Percentiles rank a stretch among this genome's conserved stretches.
Evolutionary conservation across 1,140 invertebrate species (phyloP).

Genomic region (Camponotus vicinus): DNA sequence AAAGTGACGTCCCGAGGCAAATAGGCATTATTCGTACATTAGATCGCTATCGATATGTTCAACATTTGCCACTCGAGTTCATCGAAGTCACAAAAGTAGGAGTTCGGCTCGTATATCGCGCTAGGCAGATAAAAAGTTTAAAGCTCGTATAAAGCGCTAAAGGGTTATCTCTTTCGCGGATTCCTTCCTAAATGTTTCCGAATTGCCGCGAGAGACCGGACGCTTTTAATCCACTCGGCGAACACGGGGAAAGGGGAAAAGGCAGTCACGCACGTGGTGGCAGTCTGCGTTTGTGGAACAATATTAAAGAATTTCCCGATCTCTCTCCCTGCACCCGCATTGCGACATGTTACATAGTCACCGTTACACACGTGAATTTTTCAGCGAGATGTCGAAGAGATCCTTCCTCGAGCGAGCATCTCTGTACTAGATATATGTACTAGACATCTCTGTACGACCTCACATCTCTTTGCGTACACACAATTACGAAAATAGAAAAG

Average conservation of each 20-base stretch:
- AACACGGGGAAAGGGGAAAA: slow-evolving; percentile 2
- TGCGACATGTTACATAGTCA: not conserved
- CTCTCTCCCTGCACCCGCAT: not conserved
- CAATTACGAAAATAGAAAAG: not conserved
- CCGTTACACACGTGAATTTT: not conserved
- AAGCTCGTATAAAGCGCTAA: slow-evolving; percentile 67
- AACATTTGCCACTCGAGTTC: slow-evolving; percentile 65
- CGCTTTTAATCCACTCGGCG: slow-evolving; percentile 63
- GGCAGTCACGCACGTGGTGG: slow-evolving; percentile 64
- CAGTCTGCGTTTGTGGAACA: slow-evolving; percentile 29
- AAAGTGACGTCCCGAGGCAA: slow-evolving; percentile 28
- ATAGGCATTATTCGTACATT: slow-evolving; percentile 68
- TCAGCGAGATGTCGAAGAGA: not conserved
- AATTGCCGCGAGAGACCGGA: slow-evolving; percentile 29
- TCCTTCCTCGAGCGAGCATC: not conserved
- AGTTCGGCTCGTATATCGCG: slow-evolving; percentile 73
- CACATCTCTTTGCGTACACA: not conserved
- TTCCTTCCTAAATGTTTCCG: slow-evolving; percentile 73
- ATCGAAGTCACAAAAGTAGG: slow-evolving; percentile 69
- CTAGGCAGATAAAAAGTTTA: not conserved
- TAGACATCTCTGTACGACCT: not conserved
- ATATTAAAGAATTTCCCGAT: slow-evolving; percentile 62
- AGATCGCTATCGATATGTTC: slow-evolving; percentile 74
- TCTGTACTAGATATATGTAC: not conserved
- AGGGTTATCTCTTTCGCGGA: slow-evolving; percentile 71